Conservation (phyloP, 2,888 invertebrate genomes). For the Hirtodrosophila confusa region DNA sequence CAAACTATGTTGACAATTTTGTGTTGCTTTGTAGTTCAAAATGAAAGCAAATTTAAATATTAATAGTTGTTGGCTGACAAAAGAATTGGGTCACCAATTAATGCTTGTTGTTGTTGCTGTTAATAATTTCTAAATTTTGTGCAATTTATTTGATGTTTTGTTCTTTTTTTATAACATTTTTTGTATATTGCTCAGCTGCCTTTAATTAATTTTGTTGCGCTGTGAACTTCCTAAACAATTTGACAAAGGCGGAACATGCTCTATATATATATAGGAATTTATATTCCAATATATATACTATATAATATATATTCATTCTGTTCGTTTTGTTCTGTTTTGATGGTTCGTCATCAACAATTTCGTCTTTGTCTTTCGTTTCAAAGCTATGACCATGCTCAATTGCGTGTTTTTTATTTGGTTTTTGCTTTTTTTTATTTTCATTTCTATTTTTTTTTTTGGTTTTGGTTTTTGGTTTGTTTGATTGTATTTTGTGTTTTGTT, state of each 20-base stretch:
- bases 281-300: neutral
- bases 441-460: slow-evolving; percentile 24
- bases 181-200: slow-evolving; percentile 48
- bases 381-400: slow-evolving; percentile 74
- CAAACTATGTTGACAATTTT: neutral
- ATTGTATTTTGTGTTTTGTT: slow-evolving; percentile 21
- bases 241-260: slow-evolving; percentile 51
- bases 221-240: slow-evolving; percentile 63
- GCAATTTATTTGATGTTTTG: slow-evolving; percentile 72
- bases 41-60: slow-evolving; percentile 57
- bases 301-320: slow-evolving; percentile 7
- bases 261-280: slow-evolving; percentile 5
- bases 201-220: slow-evolving; percentile 62
- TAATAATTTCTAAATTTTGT: slow-evolving; percentile 38
- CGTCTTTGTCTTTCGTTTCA: slow-evolving; percentile 28
- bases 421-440: slow-evolving; percentile 28
- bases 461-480: slow-evolving; percentile 30
- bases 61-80: slow-evolving; percentile 60
- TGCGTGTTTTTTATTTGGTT: slow-evolving; percentile 48
- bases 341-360: slow-evolving; percentile 6
- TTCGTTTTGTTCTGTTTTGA: slow-evolving; percentile 7
- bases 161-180: slow-evolving; percentile 6
- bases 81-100: slow-evolving; percentile 73
- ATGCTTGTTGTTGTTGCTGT: slow-evolving; percentile 20
- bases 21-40: slow-evolving; percentile 22